Conservation (phyloP, 2,888 invertebrate genomes). For the Epirrhoe alternata region DNA sequence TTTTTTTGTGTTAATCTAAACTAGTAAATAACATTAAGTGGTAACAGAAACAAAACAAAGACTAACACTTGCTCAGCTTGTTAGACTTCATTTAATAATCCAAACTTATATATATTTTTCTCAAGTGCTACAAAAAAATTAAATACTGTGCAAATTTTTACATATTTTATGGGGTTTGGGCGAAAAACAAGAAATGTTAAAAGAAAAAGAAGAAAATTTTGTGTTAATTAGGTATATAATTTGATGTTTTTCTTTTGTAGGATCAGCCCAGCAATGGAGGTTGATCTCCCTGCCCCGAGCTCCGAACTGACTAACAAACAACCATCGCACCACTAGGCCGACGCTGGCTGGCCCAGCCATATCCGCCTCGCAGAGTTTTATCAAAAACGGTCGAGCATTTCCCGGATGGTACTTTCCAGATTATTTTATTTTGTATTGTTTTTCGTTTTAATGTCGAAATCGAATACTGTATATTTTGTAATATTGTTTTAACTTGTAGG, state of each 20-base stretch:
- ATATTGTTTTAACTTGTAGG: conserved; percentile 53
- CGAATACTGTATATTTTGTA: conserved; percentile 72
- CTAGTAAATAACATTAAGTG: no score
- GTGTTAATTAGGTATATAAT: no score
- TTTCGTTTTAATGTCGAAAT: conserved; percentile 38
- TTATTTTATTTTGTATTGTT: conserved; percentile 46
- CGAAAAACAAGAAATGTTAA: no score
- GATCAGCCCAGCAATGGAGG: conserved; percentile 79
- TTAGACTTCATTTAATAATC: no score
- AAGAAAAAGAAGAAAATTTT: no score
- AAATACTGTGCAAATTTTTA: no score
- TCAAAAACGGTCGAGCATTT: conserved; percentile 49
- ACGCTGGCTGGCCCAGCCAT: conserved; percentile 44
- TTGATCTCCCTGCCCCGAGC: conserved; percentile 55
- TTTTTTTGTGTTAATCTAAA: no score
- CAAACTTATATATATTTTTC: no score
- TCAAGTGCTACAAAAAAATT: no score
- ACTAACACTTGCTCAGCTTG: no score
- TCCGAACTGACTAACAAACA: conserved; percentile 29
- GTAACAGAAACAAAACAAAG: no score
- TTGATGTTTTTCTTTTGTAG: conserved; percentile 46
- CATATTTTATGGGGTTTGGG: no score
- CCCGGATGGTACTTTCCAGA: conserved; percentile 37
- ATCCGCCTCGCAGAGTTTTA: conserved; percentile 43
- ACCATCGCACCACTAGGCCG: conserved; percentile 36